Evolutionary conservation across 2,888 invertebrate species (phyloP), one percentile per base, ranked within the genome.

Genomic region (Cantharis lateralis): DNA sequence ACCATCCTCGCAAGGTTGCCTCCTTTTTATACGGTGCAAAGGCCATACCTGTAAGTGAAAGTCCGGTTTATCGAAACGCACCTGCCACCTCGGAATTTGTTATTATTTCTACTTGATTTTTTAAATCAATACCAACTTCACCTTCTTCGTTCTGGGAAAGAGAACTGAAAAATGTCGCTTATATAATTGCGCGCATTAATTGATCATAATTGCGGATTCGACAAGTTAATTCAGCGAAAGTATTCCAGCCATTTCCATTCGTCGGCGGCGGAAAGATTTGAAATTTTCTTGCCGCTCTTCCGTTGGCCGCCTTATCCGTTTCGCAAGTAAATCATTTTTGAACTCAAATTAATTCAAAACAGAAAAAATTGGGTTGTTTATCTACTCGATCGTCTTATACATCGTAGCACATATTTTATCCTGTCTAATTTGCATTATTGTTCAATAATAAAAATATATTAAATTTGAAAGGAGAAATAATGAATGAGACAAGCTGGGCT

Each of bases 21-120:
- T 13, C 13, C 32, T 32, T 32, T 32, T 32, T 13, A 32, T 32
- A n/a, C 32, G 32, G 5, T 32, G 13, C 32, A 32, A 64, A 20
- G 20, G 18, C 64, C 20, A 63, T 63, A 64, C 64, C 16, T 64
- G 64, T 64, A 64, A 64, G 64, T 20, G 64, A 64, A 64, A 64
- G 72, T 80, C 80, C 80, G 80, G 79, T 80, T 79, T 71, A 83
- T 82, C 83, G 81, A 83, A 83, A 80, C 83, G 84, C 85, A 85
- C 85, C 85, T 85, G 85, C 83, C 82, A 83, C 81, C 82, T 80
- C 82, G 83, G 84, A 84, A 85, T 85, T 80, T 81, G 75, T 81
- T 78, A 74, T 80, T 79, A 79, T 80, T 79, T 72, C 20, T 76
- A 62, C 70, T 48, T 63, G 64, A 62, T 64, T 74, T 74, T 74